Conservation (phyloP, 2,888 invertebrate species). For the Brenthis ino region DNA sequence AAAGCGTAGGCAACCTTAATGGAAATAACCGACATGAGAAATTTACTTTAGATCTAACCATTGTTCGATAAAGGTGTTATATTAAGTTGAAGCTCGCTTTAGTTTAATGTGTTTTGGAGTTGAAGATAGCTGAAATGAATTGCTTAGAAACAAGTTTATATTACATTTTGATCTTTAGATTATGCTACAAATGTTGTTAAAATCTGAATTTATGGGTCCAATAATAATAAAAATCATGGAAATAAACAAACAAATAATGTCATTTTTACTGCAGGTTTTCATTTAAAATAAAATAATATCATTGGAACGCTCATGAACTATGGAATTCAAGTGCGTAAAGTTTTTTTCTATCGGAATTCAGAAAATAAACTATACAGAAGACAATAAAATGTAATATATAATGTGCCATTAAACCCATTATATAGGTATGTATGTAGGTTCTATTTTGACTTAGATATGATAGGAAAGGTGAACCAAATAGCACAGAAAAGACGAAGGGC, state of each 20-base stretch:
- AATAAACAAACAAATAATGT: neutral
- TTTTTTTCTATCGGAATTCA: no score
- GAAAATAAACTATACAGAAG: no score
- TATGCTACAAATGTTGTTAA: neutral
- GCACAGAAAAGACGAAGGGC: no score
- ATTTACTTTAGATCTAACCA: slow-evolving; percentile 39
- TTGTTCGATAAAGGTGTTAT: slow-evolving; percentile 43
- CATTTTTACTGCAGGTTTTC: neutral
- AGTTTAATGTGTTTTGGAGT: slow-evolving; percentile 35
- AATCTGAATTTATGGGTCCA: neutral
- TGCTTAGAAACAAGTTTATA: slow-evolving; percentile 9
- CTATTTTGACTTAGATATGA: no score
- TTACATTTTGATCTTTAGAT: slow-evolving; percentile 6
- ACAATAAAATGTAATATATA: no score
- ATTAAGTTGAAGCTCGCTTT: slow-evolving; percentile 32
- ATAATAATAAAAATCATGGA: neutral
- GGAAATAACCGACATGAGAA: slow-evolving; percentile 39
- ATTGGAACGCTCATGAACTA: no score
- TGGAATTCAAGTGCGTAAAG: no score
- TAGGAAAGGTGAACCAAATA: no score
- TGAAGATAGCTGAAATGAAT: slow-evolving; percentile 29
- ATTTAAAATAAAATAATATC: neutral
- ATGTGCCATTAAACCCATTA: no score
- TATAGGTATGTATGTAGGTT: no score
- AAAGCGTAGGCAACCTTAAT: slow-evolving; percentile 43